Base-by-base conservation (phyloP, 2,888 invertebrate species). In the Cartodere bifasciata region DNA sequence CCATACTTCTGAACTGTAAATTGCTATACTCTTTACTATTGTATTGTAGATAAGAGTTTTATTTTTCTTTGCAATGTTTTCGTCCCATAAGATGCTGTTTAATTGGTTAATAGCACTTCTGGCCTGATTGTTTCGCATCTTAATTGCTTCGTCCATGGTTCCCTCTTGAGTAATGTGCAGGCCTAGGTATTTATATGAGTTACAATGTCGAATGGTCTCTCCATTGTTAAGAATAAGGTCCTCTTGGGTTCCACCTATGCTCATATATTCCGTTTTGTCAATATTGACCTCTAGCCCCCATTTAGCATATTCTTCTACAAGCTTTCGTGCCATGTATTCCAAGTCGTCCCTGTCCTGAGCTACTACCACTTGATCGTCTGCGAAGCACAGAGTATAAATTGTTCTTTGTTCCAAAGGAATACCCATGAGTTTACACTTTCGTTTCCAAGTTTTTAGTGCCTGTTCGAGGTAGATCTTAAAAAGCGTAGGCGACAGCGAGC, bases 331-430 rank as follows among this genome's bases (percentile, higher is more conserved):
- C 35, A 32, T 37, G 27, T 41, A 37, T 23, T 36, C 31, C 12
- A 39, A 14, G 22, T 40, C 40, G 3, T 39, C 34, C 6, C 34
- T n/a, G 23, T 40, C 37, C 23, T 40, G 29, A 13, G 39, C 39
- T 23, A 40, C 13, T 16, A 36, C 35, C 24, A 39, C 13, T 28
- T 37, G 41, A 29, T 39, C 40, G 20, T 35, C 40, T 5, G 39
- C 37, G 28, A 40, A 40, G 22, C 34, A 32, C 14, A 40, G 23
- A 4, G 37, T 40, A 26, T 37, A 40, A 13, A 39, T 21, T 12
- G 26, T 34, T 4, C 32, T 16, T 13, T 34, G 16, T n/a, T 29
- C 23, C 9, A 34, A 10, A 7, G 34, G 30, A 2, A 31, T 16
- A n/a, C 31, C 31, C 26, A 31, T 31, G 13, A 29, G 22, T 20